Percentiles rank a stretch among this genome's conserved stretches.
These are phyloP conservation scores for Galendromus occidentalis DNA, from an alignment of 1,140 invertebrate species.

Conservation along the genomic window DNA sequence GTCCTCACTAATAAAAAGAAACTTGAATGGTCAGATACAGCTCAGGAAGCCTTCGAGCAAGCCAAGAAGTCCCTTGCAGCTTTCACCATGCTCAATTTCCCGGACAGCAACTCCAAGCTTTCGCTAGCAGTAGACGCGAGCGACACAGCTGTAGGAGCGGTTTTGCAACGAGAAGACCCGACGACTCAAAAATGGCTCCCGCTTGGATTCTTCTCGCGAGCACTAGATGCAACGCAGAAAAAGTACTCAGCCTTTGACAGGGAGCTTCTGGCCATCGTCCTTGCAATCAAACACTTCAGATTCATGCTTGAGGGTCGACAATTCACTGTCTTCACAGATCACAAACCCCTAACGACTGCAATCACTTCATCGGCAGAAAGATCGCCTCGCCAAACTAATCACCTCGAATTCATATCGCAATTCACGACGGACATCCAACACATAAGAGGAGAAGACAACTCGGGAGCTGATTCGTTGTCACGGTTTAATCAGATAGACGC, in stretches of 20 bases:
- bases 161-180: background rate
- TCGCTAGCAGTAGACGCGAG: background rate
- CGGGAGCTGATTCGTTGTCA: conserved; percentile 13
- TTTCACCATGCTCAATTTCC: background rate
- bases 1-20: background rate
- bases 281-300: conserved; percentile 27
- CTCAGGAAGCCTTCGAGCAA: background rate
- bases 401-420: conserved; percentile 27
- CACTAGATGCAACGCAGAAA: conserved; percentile 23
- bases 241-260: conserved; percentile 29
- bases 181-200: conserved; percentile 22
- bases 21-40: background rate
- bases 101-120: background rate
- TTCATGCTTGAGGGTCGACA: conserved; percentile 27
- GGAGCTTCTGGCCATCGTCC: conserved; percentile 31
- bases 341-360: conserved; percentile 24
- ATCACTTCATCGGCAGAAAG: too few relatives aligned
- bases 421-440: conserved; percentile 26
- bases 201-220: conserved; percentile 27
- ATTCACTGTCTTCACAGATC: conserved; percentile 27
- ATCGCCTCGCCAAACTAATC: background rate
- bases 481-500: background rate
- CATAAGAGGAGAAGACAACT: conserved; percentile 25
- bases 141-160: background rate
- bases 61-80: conserved; percentile 9